These are phyloP conservation scores for Scrobipalpa atriplicella DNA, from an alignment of 2,888 invertebrate genomes.

Conservation along the genomic window DNA sequence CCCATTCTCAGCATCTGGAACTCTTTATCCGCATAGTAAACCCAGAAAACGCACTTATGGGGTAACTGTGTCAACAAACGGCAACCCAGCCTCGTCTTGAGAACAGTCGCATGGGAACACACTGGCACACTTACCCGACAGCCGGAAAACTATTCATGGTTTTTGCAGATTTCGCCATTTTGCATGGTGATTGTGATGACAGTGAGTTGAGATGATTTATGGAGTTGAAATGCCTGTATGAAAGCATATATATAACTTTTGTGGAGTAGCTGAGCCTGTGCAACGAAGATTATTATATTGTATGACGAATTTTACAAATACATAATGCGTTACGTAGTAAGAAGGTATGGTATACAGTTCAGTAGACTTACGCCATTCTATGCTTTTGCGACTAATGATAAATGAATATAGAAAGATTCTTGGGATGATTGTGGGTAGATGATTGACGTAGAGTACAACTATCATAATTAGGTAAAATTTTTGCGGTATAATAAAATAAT, in stretches of 20 bases:
- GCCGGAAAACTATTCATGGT: conserved; percentile 17
- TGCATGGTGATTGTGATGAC: neutral
- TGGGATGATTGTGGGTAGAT: no score
- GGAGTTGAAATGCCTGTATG: no score
- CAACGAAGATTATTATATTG: no score
- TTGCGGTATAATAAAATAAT: no score
- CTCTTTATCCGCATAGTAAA: conserved; percentile 3
- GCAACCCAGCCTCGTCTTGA: conserved; percentile 51
- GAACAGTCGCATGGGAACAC: conserved; percentile 61
- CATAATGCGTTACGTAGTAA: no score
- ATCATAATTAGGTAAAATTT: neutral
- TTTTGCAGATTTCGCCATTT: neutral
- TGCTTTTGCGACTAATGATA: no score
- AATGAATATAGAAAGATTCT: no score
- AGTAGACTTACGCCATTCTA: no score
- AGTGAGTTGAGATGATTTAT: neutral
- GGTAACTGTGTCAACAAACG: conserved; percentile 59
- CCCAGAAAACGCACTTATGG: neutral
- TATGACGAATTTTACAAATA: no score
- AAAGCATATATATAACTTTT: no score
- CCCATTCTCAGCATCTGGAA: neutral
- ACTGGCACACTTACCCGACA: conserved; percentile 36
- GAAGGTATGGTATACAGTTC: no score
- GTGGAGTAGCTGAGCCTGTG: no score
- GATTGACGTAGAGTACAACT: neutral